Evolutionary conservation across 2,113 vertebrate species (phyloP), one percentile per base, ranked within the genome.

Genomic region (Craseonycteris thonglongyai): DNA sequence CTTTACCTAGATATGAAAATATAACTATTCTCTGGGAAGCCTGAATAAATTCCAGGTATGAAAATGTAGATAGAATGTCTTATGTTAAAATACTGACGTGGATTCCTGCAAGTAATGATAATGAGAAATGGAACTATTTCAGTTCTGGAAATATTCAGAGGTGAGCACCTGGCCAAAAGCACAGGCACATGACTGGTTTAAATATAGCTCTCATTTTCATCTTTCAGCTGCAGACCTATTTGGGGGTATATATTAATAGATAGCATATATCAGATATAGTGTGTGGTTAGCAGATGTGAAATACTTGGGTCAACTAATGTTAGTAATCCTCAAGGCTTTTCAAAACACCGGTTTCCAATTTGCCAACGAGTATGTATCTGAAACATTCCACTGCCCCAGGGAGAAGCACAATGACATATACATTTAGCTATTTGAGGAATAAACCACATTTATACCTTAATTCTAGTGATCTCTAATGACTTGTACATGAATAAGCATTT

Each of bases 121-220:
- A 80, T 87, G 71, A 94, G 69, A 24, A n/a, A n/a, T n/a, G n/a
- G n/a, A n/a, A n/a, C n/a, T 92, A 88, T 93, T 96, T 96, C 71
- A 45, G 42, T 63, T 93, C 42, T 92, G 69, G 28, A 95, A 95
- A 76, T 95, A 84, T 19, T 83, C 69, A 91, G 76, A 93, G 80
- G 9, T 83, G 49, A 89, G 54, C 88, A 93, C 89, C 88, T 93
- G 69, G 49, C 58, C 78, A 45, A 91, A 96, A 89, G 56, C 28
- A 93, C 54, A 92, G 47, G 7, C 65, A 72, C 42, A 47, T 89
- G 63, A 51, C 88, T 72, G 71, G 75, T 79, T 83, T 92, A 84
- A 91, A 91, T 69, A 87, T 58, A 96, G 83, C 19, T 94, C 47
- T 22, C 51, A 6, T 40, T 87, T 97, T 96, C 35, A 35, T 82